A percentile compares a stretch with the other conserved stretches of the same genome.
Conservation (phyloP, 2,113 vertebrate genomes). For the rabbit (Oryctolagus cuniculus) region DNA sequence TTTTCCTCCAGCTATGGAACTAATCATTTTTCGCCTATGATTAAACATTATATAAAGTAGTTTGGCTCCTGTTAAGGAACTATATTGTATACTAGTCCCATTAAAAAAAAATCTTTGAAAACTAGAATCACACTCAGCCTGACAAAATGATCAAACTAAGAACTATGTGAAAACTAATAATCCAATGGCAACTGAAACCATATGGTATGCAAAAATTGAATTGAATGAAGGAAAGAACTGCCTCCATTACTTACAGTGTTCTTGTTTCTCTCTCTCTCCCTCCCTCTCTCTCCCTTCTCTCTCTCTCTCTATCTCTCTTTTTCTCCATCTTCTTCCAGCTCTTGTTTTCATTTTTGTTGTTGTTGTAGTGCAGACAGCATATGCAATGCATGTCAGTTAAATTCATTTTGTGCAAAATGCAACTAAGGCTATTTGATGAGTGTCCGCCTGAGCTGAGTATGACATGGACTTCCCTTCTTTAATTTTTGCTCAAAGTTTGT, state of each 20-base stretch:
- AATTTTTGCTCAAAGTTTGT: background rate
- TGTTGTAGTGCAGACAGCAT: background rate
- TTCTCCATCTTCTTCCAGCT: background rate
- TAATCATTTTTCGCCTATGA: slow-evolving; percentile 49
- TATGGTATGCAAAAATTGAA: background rate
- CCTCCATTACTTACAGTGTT: background rate
- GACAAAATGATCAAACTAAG: slow-evolving; percentile 56
- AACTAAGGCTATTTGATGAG: background rate
- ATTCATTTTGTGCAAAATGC: slow-evolving; percentile 1
- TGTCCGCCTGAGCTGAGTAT: background rate
- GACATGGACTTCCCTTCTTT: background rate
- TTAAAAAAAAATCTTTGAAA: slow-evolving; percentile 40
- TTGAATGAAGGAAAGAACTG: background rate
- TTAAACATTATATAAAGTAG: slow-evolving; percentile 28
- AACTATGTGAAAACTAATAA: slow-evolving; percentile 21
- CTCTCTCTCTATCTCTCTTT: background rate
- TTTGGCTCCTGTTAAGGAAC: slow-evolving; percentile 44
- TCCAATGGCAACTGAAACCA: background rate
- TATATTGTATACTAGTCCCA: background rate
- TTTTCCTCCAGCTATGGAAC: slow-evolving; percentile 50
- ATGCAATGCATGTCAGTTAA: background rate
- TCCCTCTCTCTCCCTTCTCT: background rate
- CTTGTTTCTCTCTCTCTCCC: background rate
- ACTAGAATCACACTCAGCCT: background rate
- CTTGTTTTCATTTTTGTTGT: background rate